Evolutionary conservation across 2,113 vertebrate genomes (phyloP).

Genomic region (Poecilia latipinna): DNA sequence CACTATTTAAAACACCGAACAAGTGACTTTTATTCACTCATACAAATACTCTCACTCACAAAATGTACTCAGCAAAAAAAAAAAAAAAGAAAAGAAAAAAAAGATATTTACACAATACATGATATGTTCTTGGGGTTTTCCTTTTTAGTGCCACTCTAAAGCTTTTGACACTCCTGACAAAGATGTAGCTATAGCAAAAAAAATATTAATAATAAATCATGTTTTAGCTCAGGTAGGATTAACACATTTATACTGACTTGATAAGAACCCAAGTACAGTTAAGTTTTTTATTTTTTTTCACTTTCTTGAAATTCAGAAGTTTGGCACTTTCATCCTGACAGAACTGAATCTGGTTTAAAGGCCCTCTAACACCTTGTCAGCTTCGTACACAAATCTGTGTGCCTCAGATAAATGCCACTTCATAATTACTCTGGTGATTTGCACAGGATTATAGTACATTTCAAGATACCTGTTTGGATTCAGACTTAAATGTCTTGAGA

Average conservation of each 20-base stretch:
- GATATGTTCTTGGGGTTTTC: constrained; percentile 12
- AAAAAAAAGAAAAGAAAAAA: neutral
- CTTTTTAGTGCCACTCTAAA: neutral
- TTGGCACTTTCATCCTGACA: too few relatives aligned
- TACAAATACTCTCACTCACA: constrained; percentile 25
- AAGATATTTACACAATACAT: constrained; percentile 36
- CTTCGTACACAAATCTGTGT: neutral
- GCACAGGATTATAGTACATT: too few relatives aligned
- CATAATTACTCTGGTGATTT: too few relatives aligned
- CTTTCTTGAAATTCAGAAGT: too few relatives aligned
- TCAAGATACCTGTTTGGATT: too few relatives aligned
- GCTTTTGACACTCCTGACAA: neutral
- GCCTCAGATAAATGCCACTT: neutral
- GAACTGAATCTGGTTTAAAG: too few relatives aligned
- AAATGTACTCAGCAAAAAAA: constrained; percentile 32
- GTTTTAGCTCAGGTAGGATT: neutral
- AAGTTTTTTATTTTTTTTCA: neutral
- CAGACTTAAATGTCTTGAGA: too few relatives aligned
- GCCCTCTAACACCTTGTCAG: neutral
- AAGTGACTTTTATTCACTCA: constrained; percentile 27
- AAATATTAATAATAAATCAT: neutral
- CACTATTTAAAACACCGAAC: constrained; percentile 58
- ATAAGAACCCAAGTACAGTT: neutral
- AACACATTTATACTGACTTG: neutral
- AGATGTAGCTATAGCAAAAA: neutral